A percentile compares a stretch with the other conserved stretches of the same genome.
These are phyloP conservation scores for Rhopalosiphum nymphaeae DNA, from an alignment of 2,888 invertebrate genomes.

Conservation along the genomic window DNA sequence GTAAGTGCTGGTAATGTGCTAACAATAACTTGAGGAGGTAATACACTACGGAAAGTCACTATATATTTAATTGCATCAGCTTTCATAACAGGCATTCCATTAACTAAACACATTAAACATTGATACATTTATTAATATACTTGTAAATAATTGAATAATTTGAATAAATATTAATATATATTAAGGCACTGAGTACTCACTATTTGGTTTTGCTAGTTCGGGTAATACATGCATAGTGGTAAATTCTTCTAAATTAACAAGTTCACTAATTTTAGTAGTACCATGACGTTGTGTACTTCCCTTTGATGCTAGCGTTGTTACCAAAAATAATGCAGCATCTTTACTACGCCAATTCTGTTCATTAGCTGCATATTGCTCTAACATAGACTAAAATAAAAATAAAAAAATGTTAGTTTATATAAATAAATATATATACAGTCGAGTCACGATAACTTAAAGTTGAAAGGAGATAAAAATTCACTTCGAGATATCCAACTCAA, in stretches of 20 bases:
- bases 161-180: not conserved
- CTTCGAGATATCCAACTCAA: too few relatives aligned
- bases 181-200: constrained; percentile 71
- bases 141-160: not conserved
- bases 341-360: constrained; percentile 93
- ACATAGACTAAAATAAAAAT: constrained; percentile 75
- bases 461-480: too few relatives aligned
- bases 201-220: constrained; percentile 82
- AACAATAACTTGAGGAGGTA: constrained; percentile 84
- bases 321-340: constrained; percentile 95
- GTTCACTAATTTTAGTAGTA: constrained; percentile 89
- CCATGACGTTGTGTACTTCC: constrained; percentile 91
- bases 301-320: constrained; percentile 93
- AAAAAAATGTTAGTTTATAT: not conserved
- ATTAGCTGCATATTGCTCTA: constrained; percentile 82
- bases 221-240: constrained; percentile 87
- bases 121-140: not conserved
- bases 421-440: constrained; percentile 17
- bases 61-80: constrained; percentile 97
- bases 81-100: constrained; percentile 90
- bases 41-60: constrained; percentile 93
- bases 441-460: too few relatives aligned
- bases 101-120: constrained; percentile 76
- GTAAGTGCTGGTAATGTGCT: constrained; percentile 84
- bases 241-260: constrained; percentile 92